These are phyloP conservation scores for Zaprionus tsacasi DNA, from an alignment of 1,140 invertebrate genomes.

Conservation along the genomic window DNA sequence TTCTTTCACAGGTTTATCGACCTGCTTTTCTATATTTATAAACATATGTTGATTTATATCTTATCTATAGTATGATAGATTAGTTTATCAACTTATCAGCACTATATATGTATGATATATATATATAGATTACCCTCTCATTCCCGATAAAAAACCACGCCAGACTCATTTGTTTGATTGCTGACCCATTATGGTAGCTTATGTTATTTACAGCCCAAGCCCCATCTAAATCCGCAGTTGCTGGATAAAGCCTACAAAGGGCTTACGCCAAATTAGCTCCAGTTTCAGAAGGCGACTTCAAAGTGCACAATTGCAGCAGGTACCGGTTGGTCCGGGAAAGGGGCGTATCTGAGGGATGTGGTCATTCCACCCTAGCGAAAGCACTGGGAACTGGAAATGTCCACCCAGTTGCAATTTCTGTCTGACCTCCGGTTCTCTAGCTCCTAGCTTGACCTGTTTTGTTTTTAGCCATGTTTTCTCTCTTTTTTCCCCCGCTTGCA, in stretches of 20 bases:
- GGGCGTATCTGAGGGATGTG: not conserved
- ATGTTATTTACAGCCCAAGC: conserved; percentile 26
- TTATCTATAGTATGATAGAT: too few relatives aligned
- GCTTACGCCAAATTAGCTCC: conserved; percentile 53
- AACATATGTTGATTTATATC: not conserved
- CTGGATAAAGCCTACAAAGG: conserved; percentile 34
- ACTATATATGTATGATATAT: not conserved
- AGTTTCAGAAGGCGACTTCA: conserved; percentile 52
- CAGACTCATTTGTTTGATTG: conserved; percentile 40
- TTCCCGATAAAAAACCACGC: not conserved
- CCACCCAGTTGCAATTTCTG: conserved; percentile 25
- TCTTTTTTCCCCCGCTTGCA: not conserved
- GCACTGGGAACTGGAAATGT: conserved; percentile 1
- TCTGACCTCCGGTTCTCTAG: conserved; percentile 19
- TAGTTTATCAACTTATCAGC: not conserved
- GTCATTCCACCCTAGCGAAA: not conserved
- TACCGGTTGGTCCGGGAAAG: not conserved
- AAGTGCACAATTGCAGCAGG: conserved; percentile 40
- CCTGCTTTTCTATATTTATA: not conserved
- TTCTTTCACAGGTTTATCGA: not conserved
- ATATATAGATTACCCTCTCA: not conserved
- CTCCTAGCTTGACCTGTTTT: conserved; percentile 31
- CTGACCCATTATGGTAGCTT: conserved; percentile 41
- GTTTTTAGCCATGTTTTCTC: conserved; percentile 28
- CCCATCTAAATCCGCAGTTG: conserved; percentile 36